Evolutionary conservation across 2,888 invertebrate genomes (phyloP).

Genomic region (Callinectes sapidus): DNA sequence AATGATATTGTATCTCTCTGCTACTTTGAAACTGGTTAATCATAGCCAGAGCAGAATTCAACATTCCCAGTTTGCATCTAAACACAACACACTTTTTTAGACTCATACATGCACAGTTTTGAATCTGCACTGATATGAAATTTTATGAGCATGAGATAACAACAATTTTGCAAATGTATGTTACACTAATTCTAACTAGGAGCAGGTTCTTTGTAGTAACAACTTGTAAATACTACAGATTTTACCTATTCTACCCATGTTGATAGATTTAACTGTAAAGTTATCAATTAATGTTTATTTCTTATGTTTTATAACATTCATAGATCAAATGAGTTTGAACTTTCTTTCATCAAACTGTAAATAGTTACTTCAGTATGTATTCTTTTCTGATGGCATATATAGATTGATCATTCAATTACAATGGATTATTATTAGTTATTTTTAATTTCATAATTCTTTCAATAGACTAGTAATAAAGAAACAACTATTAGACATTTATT

Average conservation of each 20-base stretch:
- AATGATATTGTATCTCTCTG: not conserved
- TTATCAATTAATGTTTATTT: not conserved
- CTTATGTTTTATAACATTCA: not conserved
- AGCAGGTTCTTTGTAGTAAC: not conserved
- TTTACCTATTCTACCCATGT: not conserved
- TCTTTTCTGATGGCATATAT: not conserved
- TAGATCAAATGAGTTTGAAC: not conserved
- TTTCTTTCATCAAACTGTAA: not conserved
- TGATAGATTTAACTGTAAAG: not conserved
- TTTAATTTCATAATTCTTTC: not conserved
- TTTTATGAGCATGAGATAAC: constrained; percentile 44
- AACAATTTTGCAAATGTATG: constrained; percentile 35
- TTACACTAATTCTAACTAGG: constrained; percentile 26
- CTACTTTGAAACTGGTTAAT: not conserved
- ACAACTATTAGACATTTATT: not conserved
- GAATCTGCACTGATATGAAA: constrained; percentile 45
- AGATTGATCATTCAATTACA: constrained; percentile 11
- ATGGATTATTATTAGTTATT: constrained; percentile 2
- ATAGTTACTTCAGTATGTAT: constrained; percentile 17
- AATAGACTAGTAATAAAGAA: not conserved
- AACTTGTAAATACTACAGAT: not conserved
- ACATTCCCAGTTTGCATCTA: constrained; percentile 50
- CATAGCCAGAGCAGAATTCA: constrained; percentile 38
- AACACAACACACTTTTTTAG: not conserved
- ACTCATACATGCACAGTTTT: constrained; percentile 47